Percentiles rank a stretch among this genome's conserved stretches.
Conservation (phyloP, 1,140 invertebrate species). For the Philotrypesis tridentata region DNA sequence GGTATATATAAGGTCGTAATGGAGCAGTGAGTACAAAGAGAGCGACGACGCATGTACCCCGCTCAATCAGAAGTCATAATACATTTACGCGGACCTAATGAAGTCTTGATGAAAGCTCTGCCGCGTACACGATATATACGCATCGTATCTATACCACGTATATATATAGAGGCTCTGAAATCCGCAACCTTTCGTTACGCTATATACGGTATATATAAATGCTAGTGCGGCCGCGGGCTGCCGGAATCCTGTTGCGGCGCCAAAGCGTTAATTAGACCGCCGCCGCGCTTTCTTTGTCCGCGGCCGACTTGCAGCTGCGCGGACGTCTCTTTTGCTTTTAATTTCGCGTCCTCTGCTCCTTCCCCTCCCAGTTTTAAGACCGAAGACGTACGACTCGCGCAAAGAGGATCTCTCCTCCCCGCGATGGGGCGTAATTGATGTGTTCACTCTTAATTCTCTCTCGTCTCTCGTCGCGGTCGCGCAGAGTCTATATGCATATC, state of each 20-base stretch:
- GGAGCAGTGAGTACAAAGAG: slow-evolving; percentile 38
- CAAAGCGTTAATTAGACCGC: not conserved
- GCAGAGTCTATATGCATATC: no score
- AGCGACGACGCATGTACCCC: slow-evolving; percentile 49
- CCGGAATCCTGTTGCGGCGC: not conserved
- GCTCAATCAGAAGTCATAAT: slow-evolving; percentile 70
- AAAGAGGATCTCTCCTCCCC: no score
- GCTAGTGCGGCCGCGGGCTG: not conserved
- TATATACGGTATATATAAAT: not conserved
- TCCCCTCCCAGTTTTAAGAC: not conserved
- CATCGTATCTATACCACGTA: slow-evolving; percentile 33
- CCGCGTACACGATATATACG: no score
- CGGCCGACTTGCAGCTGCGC: no score
- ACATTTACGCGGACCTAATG: slow-evolving; percentile 66
- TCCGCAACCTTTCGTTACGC: not conserved
- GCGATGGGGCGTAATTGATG: no score
- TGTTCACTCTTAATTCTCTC: no score
- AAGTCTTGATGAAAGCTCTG: slow-evolving; percentile 66
- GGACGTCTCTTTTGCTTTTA: not conserved
- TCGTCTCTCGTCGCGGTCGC: no score
- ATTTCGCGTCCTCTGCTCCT: not conserved
- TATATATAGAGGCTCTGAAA: not conserved
- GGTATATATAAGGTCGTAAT: slow-evolving; percentile 20
- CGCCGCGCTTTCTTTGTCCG: not conserved
- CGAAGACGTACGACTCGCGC: not conserved